Conservation (phyloP, 2,113 vertebrate genomes). For the Origma solitaria region DNA sequence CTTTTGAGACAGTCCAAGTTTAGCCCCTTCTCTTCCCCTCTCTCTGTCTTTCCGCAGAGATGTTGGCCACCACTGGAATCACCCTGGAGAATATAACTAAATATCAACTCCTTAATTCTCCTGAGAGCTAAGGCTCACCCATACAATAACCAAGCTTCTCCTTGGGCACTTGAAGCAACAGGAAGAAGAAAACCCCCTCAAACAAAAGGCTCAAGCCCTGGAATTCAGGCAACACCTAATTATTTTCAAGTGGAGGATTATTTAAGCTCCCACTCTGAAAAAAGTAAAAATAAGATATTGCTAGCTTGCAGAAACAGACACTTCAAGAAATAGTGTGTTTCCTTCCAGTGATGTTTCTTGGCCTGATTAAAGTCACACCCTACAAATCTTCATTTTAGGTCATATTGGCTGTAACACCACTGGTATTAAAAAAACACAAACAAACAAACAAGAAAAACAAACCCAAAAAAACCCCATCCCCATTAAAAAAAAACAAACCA, state of each 20-base stretch:
- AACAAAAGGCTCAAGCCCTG: not conserved
- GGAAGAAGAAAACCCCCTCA: not conserved
- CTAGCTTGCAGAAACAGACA: not conserved
- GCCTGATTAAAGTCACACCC: not conserved
- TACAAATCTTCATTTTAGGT: not conserved
- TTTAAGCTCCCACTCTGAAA: not conserved
- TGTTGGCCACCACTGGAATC: not conserved
- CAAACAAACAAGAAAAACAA: not conserved
- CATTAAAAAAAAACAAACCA: accelerated
- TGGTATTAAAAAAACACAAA: not conserved
- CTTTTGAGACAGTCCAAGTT: not conserved
- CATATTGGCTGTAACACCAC: not conserved
- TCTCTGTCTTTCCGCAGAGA: not conserved
- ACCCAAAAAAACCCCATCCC: accelerated
- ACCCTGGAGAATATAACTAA: not conserved
- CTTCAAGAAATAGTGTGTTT: not conserved
- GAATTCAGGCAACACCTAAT: not conserved
- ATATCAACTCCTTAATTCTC: not conserved
- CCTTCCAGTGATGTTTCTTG: not conserved
- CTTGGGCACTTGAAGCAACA: not conserved
- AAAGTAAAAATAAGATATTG: not conserved
- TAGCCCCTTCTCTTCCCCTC: not conserved
- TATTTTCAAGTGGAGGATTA: not conserved
- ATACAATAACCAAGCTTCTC: not conserved
- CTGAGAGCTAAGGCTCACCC: not conserved